Evolutionary conservation across 2,113 vertebrate genomes (phyloP), one percentile per base, ranked within the genome.

Genomic region (Athene cunicularia): DNA sequence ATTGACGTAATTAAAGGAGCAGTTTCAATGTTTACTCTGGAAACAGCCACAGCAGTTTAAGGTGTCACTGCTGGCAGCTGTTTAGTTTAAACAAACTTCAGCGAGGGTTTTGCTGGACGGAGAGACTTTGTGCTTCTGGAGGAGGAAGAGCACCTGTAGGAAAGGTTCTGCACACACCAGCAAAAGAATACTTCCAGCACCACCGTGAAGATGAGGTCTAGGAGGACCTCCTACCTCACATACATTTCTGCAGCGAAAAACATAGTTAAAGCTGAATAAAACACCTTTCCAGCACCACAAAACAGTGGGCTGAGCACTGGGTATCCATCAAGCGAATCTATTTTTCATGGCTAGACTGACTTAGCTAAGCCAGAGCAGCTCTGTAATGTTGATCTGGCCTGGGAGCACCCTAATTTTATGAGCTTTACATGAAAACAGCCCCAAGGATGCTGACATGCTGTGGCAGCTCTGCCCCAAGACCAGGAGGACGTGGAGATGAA

Each of bases 41-140:
- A 72, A 94, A 59, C 89, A 74, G 91, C 72, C 94, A 67, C 94
- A 70, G 94, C 91, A 88, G 93, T 18, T 28, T 55, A 71, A 95
- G 95, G 94, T 94, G 96, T 95, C 64, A 2, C 89, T 95, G 89
- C 89, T 12, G 93, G 93, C 95, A 96, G 93, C 94, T 96, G 96
- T 50, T 82, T 70, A 63, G 91, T 3, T 87, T 70, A 93, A 96
- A 97, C 86, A 95, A 96, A 95, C 64, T 67, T 43, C 68, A 33
- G 63, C 0, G 0, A 66, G 62, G 92, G 58, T 87, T 80, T 28
- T 12, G 72, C 89, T 67, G 93, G 95, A 52, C 27, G 2, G 45
- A 72, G 45, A 64, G n/a, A 68, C 49, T 21, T 5, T 1, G 72
- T 2, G 27, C 50, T 41, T 19, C 73, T 68, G 35, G 41, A 56